phyloP scores from a whole-genome alignment of 2,797 vertebrate species.

The Cephalopachus bancanus region DNA sequence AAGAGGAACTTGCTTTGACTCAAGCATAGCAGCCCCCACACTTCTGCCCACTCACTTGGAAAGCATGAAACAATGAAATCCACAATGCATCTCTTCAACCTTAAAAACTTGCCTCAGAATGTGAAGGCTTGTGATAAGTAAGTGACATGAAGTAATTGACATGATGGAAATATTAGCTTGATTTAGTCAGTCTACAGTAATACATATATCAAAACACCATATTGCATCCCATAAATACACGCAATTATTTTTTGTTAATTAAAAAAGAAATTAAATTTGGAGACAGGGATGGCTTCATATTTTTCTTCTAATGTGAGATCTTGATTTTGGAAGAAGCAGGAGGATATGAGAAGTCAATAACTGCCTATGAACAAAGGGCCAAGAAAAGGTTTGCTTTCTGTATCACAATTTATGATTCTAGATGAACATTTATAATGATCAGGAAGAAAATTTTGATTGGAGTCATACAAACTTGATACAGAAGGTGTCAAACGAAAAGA shows the following conservation, averaged over 20 bases:
- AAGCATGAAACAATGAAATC: constrained; percentile 32
- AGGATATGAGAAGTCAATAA: constrained; percentile 10
- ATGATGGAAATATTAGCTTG: not conserved
- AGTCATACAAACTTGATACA: not conserved
- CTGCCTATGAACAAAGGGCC: not conserved
- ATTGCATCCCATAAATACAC: not conserved
- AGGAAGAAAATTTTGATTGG: not conserved
- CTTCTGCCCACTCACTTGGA: not conserved
- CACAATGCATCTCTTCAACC: not conserved
- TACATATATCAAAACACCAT: not conserved
- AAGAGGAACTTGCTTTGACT: not conserved
- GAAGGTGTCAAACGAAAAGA: constrained; percentile 1
- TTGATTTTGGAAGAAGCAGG: not conserved
- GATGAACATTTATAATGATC: not conserved
- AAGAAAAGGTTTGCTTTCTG: constrained; percentile 43
- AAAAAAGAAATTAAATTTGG: not conserved
- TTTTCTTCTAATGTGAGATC: constrained; percentile 55
- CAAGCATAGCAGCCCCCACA: not conserved
- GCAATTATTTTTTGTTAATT: constrained; percentile 10
- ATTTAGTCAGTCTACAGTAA: not conserved
- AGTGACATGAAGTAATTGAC: not conserved
- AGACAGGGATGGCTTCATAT: not conserved
- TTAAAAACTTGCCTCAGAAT: constrained; percentile 57
- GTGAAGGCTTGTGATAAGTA: not conserved
- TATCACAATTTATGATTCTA: constrained; percentile 28